Evolutionary conservation across 2,113 vertebrate species (phyloP).

Genomic region (Anoplopoma fimbria): DNA sequence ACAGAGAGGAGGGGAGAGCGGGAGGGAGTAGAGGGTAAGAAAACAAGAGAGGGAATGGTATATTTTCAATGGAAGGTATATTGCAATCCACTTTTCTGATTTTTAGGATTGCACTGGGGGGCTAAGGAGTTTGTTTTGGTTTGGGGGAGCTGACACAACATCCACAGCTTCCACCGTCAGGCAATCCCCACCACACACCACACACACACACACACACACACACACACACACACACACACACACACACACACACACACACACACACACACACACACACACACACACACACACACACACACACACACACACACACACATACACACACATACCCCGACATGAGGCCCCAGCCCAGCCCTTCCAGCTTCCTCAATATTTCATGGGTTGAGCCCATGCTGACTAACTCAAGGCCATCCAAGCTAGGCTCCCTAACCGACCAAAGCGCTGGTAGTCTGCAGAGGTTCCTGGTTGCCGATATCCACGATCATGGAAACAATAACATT

Average conservation of each 20-base stretch:
- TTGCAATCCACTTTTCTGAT: conserved; percentile 72
- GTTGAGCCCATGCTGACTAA: conserved; percentile 75
- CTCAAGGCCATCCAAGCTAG: conserved; percentile 77
- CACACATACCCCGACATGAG: conserved; percentile 43
- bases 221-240: conserved; percentile 35
- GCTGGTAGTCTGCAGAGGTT: conserved; percentile 64
- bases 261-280: conserved; percentile 41
- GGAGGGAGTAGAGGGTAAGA: conserved; percentile 10
- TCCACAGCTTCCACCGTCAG: conserved; percentile 68
- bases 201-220: conserved; percentile 41
- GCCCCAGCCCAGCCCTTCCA: conserved; percentile 70
- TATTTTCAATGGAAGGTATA: conserved; percentile 69
- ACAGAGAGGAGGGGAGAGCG: conserved; percentile 10
- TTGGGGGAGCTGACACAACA: conserved; percentile 76
- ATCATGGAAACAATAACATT: conserved; percentile 71
- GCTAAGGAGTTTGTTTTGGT: conserved; percentile 78
- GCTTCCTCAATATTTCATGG: conserved; percentile 82
- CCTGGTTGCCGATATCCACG: conserved; percentile 59
- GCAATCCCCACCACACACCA: conserved; percentile 52
- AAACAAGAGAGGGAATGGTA: conserved; percentile 62
- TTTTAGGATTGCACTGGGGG: conserved; percentile 65
- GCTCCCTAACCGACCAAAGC: conserved; percentile 64
- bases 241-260: conserved; percentile 40
- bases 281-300: conserved; percentile 35
- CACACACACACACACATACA: conserved; percentile 34